Evolutionary conservation across 2,888 invertebrate species (phyloP).

Genomic region (Bimastos eiseni): DNA sequence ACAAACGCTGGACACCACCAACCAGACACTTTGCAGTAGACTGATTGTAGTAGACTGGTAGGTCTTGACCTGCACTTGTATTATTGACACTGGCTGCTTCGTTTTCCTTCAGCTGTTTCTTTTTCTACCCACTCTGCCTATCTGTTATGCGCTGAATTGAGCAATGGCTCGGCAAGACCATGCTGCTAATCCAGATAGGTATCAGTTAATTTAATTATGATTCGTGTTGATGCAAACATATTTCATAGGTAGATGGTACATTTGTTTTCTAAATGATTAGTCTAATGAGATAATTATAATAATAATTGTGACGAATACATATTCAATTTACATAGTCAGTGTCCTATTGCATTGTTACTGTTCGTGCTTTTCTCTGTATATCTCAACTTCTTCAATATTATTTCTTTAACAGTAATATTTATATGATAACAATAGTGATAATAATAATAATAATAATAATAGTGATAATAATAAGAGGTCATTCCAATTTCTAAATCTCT

Average conservation of each 20-base stretch:
- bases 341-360: neutral
- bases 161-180: neutral
- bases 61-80: neutral
- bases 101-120: neutral
- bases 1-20: neutral
- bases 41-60: neutral
- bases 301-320: neutral
- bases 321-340: conserved; percentile 13
- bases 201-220: conserved; percentile 13
- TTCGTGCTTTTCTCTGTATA: neutral
- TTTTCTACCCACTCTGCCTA: neutral
- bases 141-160: neutral
- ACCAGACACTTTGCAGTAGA: neutral
- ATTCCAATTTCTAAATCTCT: neutral
- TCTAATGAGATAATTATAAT: neutral
- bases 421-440: neutral
- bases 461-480: too few relatives aligned
- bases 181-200: neutral
- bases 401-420: neutral
- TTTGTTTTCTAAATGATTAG: neutral
- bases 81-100: neutral
- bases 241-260: conserved; percentile 13
- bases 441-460: neutral
- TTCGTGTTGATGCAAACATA: neutral
- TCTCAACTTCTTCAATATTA: neutral